Evolutionary conservation across 2,797 vertebrate genomes (phyloP).

Genomic region (Enteromius unitaeniatus): DNA sequence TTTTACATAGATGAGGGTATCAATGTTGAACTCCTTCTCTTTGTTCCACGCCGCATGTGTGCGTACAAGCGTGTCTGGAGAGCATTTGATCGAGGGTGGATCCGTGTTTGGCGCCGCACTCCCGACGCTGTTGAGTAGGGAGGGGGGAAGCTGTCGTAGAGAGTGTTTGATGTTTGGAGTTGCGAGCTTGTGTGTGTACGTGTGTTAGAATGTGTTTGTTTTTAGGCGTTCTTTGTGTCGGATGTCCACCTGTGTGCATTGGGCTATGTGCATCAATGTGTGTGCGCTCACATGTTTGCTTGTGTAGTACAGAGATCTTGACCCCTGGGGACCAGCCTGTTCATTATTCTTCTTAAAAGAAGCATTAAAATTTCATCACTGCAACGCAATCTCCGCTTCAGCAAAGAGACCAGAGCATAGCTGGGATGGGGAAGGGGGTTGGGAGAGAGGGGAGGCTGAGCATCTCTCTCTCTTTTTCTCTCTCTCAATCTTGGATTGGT

Average conservation of each 20-base stretch:
- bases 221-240: conserved; percentile 37
- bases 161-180: conserved; percentile 68
- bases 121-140: conserved; percentile 20
- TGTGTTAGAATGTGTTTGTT: conserved; percentile 45
- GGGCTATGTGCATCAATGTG: background rate
- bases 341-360: conserved; percentile 87
- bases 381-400: conserved; percentile 77
- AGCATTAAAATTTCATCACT: conserved; percentile 88
- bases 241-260: conserved; percentile 37
- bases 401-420: conserved; percentile 54
- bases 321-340: conserved; percentile 73
- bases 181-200: conserved; percentile 54
- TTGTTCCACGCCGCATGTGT: conserved; percentile 71
- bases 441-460: conserved; percentile 41
- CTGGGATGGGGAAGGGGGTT: conserved; percentile 61
- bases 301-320: conserved; percentile 64
- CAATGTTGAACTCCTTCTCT: conserved; percentile 61
- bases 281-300: conserved; percentile 25
- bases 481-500: conserved; percentile 47
- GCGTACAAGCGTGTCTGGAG: conserved; percentile 51
- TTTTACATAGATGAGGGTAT: conserved; percentile 17
- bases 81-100: conserved; percentile 71
- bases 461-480: conserved; percentile 48
- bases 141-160: conserved; percentile 57
- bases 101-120: conserved; percentile 64